phyloP scores from a whole-genome alignment of 53 echinoderm and acorn worm species.

The Antedon mediterranea region DNA sequence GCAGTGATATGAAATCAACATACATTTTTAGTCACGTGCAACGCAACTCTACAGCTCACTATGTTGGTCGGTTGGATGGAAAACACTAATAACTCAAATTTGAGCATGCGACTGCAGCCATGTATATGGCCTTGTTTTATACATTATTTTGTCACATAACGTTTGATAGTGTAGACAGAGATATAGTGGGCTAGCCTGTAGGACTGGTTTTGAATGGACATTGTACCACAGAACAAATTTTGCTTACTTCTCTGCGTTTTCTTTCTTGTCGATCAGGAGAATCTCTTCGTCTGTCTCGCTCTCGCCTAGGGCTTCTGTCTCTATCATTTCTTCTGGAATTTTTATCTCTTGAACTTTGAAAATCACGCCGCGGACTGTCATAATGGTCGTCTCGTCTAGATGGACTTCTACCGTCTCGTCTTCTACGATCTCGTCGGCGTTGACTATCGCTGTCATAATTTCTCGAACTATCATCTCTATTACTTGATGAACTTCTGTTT shows the following conservation, averaged over 20 bases:
- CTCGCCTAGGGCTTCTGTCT: constrained; percentile 3
- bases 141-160: neutral
- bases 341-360: neutral
- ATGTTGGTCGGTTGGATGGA: too few species aligned
- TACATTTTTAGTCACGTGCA: too few species aligned
- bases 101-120: too few species aligned
- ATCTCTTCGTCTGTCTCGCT: constrained; percentile 19
- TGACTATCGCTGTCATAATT: neutral
- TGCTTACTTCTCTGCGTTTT: neutral
- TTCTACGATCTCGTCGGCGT: neutral
- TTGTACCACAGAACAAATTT: too few species aligned
- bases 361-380: neutral
- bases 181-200: neutral
- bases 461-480: neutral
- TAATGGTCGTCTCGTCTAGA: neutral
- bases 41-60: too few species aligned
- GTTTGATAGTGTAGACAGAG: neutral
- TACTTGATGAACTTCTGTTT: neutral
- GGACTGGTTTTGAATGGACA: too few species aligned
- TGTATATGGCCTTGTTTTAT: too few species aligned
- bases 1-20: too few species aligned
- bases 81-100: too few species aligned
- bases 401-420: neutral
- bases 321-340: neutral
- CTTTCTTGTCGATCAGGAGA: constrained; percentile 17